phyloP scores from a whole-genome alignment of 2,888 invertebrate species.

The Leptinotarsa rubiginosa region DNA sequence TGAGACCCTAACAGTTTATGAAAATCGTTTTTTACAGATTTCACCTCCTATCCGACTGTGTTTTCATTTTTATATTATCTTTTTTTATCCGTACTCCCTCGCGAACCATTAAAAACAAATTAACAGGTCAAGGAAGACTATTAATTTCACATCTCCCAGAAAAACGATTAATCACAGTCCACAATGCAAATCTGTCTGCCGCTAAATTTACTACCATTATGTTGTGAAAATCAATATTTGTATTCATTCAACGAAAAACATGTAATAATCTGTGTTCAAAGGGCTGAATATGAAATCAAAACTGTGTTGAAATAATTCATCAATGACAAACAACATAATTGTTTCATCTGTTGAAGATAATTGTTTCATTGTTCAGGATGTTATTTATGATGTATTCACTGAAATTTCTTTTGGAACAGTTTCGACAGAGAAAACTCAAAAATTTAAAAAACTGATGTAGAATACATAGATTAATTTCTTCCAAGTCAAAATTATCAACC shows the following conservation, averaged over 20 bases:
- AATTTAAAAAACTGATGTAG: no score
- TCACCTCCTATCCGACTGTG: neutral
- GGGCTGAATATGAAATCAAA: neutral
- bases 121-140: conserved; percentile 2
- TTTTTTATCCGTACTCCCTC: neutral
- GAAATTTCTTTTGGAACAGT: no score
- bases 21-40: no score
- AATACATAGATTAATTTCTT: no score
- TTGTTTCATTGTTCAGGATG: no score
- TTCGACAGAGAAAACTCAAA: no score
- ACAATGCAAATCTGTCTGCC: neutral
- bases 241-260: no score
- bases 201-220: neutral
- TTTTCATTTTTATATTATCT: neutral
- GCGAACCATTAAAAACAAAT: neutral
- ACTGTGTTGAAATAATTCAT: neutral
- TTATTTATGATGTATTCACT: no score
- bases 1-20: no score
- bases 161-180: neutral
- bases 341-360: neutral
- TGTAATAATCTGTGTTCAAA: no score
- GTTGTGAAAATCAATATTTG: no score
- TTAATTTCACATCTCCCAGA: neutral
- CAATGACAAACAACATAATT: neutral
- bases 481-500: no score